Base-by-base conservation (phyloP, 2,113 vertebrate genomes). In the Oryzias javanicus region DNA sequence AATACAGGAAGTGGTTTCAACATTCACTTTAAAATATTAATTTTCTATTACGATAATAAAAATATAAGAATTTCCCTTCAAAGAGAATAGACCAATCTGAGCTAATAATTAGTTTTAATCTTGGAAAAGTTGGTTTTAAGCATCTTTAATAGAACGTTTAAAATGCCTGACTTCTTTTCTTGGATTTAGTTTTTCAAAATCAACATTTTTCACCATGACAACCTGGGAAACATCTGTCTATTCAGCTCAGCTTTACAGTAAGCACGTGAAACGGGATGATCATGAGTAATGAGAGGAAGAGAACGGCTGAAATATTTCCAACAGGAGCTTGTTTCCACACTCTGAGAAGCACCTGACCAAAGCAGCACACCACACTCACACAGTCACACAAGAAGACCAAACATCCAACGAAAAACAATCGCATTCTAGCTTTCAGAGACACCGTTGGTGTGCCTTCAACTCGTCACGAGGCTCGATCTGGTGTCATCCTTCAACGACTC, bases 201-300 rank as follows among this genome's bases (percentile, higher is more conserved):
- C 40, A 20, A 17, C 45, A 17, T 22, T 46, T 70, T 49, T 25
- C n/a, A 13, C 46, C n/a, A 18, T 19, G 8, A 35, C 35, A 35
- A 18, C n/a, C 17, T 3, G 1, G 5, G n/a, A 10, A 6, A 18
- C 18, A 6, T 47, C n/a, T 47, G 18, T 19, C 8, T 20, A 52
- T 27, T 44, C 5, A 15, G 7, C 10, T 18, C 51, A 58, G 55
- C 55, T 62, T 49, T 68, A 24, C 49, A 53, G 59, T 59, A 41
- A 17, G 25, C 57, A 65, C 3, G 3, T 54, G 48, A 78, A 65
- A 68, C 63, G 48, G 67, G 57, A 73, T 60, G 55, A n/a, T 5
- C 3, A 63, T 81, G 80, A 86, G 60, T 79, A 78, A 81, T 73
- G 70, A 77, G 40, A 74, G 67, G 74, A 79, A 63, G 64, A 69